These are phyloP conservation scores for Antitype chi DNA, from an alignment of 2,888 invertebrate genomes.

Conservation along the genomic window DNA sequence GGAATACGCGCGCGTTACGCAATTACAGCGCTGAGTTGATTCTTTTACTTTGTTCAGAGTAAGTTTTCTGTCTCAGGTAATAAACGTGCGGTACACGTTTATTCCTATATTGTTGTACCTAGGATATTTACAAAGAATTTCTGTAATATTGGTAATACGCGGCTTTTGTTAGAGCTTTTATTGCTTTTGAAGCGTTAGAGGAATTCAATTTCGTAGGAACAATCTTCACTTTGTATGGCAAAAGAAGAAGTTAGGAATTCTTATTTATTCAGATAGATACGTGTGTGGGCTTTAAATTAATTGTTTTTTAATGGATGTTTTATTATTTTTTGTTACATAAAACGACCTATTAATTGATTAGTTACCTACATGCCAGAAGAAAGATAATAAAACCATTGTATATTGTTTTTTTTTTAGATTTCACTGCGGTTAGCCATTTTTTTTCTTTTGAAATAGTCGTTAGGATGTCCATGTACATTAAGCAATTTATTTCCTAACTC, in stretches of 20 bases:
- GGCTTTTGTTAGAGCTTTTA: constrained; percentile 21
- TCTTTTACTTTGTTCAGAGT: neutral
- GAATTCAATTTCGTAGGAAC: constrained; percentile 35
- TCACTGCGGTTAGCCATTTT: neutral
- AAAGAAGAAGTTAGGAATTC: neutral
- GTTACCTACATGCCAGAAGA: neutral
- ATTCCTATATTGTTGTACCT: constrained; percentile 20
- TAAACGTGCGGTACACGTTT: neutral
- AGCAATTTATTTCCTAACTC: neutral
- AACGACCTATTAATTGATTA: neutral
- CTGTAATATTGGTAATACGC: constrained; percentile 16
- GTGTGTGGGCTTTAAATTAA: neutral
- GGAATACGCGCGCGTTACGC: no score
- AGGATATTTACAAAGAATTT: constrained; percentile 31
- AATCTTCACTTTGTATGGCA: constrained; percentile 5
- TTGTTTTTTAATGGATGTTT: neutral
- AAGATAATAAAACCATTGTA: neutral
- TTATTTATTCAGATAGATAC: neutral
- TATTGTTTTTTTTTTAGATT: neutral
- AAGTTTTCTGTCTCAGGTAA: constrained; percentile 9
- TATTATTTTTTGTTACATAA: neutral
- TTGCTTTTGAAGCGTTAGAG: constrained; percentile 14
- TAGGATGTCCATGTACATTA: no score
- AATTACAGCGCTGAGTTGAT: no score
- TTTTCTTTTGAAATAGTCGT: neutral